A percentile compares a stretch with the other conserved stretches of the same genome.
phyloP scores from a whole-genome alignment of 92 coral and sea anemone genomes.

The Virgularia gustaviana region DNA sequence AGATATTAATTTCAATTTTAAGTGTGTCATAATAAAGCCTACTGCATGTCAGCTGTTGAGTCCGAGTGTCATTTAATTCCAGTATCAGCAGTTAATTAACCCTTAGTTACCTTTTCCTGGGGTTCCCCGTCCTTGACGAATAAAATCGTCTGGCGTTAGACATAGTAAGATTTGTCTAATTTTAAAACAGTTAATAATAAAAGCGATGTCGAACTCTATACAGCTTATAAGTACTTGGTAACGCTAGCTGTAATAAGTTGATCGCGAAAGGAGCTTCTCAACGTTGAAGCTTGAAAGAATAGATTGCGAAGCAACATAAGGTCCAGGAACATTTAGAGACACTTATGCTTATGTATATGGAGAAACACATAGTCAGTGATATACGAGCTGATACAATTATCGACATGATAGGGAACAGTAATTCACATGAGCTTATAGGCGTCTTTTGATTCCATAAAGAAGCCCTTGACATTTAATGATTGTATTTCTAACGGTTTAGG shows the following conservation, averaged over 20 bases:
- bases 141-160: too few relatives aligned
- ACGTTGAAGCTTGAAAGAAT: constrained; percentile 4
- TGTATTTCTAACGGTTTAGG: neutral
- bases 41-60: too few relatives aligned
- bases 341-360: constrained; percentile 17
- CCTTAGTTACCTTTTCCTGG: too few relatives aligned
- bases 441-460: constrained; percentile 9
- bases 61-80: too few relatives aligned
- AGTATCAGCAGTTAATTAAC: too few relatives aligned
- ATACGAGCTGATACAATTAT: constrained; percentile 26
- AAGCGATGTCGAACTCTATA: constrained; percentile 6
- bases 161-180: too few relatives aligned
- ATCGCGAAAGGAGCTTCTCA: constrained; percentile 7
- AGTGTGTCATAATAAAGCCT: too few relatives aligned
- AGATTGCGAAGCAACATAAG: constrained; percentile 7
- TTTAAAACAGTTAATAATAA: too few relatives aligned
- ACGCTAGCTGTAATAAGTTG: constrained; percentile 23
- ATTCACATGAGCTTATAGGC: constrained; percentile 5
- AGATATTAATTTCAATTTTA: too few relatives aligned
- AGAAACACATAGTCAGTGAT: constrained; percentile 18
- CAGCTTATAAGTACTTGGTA: constrained; percentile 16
- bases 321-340: constrained; percentile 21
- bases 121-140: too few relatives aligned
- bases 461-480: neutral
- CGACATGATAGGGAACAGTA: constrained; percentile 18